phyloP scores from a whole-genome alignment of 30 jellyfish, hydroid and myxozoan species.

The Cassiopea andromeda region DNA sequence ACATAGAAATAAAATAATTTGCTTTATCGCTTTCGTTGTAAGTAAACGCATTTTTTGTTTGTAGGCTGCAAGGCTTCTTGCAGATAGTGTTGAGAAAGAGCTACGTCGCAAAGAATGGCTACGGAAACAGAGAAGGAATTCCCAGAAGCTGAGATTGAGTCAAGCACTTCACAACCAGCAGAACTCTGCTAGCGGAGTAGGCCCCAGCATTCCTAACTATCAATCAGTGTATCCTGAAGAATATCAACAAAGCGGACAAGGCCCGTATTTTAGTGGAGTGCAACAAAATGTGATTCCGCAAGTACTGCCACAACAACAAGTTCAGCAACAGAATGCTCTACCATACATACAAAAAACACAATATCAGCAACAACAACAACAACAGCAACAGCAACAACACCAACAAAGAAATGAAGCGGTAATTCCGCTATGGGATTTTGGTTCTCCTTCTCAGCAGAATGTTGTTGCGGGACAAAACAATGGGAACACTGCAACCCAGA shows the following conservation, averaged over 20 bases:
- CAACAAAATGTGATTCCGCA: slow-evolving; percentile 35
- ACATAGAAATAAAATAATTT: neutral
- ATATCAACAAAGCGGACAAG: slow-evolving; percentile 9
- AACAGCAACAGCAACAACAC: slow-evolving; percentile 40
- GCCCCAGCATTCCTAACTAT: neutral
- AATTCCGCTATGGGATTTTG: neutral
- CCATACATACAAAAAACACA: slow-evolving; percentile 19
- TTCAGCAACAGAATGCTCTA: slow-evolving; percentile 33
- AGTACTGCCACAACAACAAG: slow-evolving; percentile 19
- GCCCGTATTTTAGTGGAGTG: neutral
- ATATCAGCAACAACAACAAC: neutral
- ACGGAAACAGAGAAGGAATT: slow-evolving; percentile 26
- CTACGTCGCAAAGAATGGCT: slow-evolving; percentile 53
- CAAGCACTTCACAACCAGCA: neutral
- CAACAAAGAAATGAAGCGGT: neutral
- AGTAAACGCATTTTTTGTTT: neutral
- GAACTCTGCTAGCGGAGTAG: neutral
- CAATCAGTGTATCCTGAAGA: slow-evolving; percentile 10
- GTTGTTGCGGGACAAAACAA: neutral
- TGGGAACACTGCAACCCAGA: slow-evolving; percentile 6
- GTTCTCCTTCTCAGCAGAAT: neutral
- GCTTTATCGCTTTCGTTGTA: neutral
- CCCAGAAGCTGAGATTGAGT: slow-evolving; percentile 21
- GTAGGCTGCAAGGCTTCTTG: slow-evolving; percentile 58
- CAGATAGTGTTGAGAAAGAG: slow-evolving; percentile 60